phyloP scores from a whole-genome alignment of 2,113 vertebrate genomes.

The Corythaixoides concolor region DNA sequence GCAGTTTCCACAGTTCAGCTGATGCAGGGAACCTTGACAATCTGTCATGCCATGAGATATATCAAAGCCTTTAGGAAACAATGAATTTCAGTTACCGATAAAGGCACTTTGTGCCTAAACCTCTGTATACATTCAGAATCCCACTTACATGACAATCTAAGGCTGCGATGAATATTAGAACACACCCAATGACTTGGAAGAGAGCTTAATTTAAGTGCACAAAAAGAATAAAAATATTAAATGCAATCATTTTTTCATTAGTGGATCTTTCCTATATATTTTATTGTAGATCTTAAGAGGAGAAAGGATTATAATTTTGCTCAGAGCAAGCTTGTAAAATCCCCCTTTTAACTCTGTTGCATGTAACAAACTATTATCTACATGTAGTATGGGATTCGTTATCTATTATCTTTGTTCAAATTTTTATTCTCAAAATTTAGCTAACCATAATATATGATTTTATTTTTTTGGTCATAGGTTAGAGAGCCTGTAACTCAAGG shows the following conservation, averaged over 20 bases:
- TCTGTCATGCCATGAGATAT: background rate
- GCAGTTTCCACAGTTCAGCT: background rate
- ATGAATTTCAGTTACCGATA: background rate
- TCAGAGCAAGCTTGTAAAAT: background rate
- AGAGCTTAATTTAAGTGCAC: background rate
- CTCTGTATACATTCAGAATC: background rate
- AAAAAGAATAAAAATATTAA: background rate
- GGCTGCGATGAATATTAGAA: background rate
- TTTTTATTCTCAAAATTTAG: background rate
- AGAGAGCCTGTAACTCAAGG: background rate
- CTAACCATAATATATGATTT: background rate
- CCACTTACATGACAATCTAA: background rate
- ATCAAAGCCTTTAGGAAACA: background rate
- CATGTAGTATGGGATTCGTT: fast-evolving
- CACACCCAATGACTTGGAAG: background rate
- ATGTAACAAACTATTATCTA: background rate
- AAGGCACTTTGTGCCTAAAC: background rate
- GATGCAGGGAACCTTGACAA: background rate
- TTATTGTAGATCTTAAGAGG: background rate
- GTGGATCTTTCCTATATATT: background rate
- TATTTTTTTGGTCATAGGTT: background rate
- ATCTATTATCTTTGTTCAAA: background rate
- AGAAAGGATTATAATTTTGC: background rate
- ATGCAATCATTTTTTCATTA: background rate
- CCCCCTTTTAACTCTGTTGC: background rate